Base-by-base conservation (phyloP, 2,888 invertebrate species). In the Lycaena phlaeas region DNA sequence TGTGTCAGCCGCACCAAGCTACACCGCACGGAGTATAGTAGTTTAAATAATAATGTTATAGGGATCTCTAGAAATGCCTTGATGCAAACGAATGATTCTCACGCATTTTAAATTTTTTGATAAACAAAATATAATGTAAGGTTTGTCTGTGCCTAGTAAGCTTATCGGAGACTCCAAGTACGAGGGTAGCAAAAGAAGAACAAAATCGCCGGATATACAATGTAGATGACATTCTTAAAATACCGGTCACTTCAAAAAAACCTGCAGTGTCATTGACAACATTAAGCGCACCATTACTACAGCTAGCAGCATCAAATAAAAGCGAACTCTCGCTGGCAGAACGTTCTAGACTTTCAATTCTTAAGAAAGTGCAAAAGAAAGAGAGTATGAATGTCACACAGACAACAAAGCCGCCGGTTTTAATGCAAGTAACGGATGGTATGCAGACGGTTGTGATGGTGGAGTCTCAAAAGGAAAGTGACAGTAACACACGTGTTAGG, bases 131-230 rank as follows among this genome's bases (percentile, higher is more conserved):
- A 38, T 47, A 78, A 77, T 61, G 42, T 53, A 59, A 61, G 59
- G 61, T 63, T 76, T 77, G 53, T 78, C 61, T 77, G 64, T 77
- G 69, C 68, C 59, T 66, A 81, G 79, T 61, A 61, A 45, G 51
- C 48, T 46, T 36, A 17, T 40, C 42, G 40, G 46, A 31, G 45
- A 17, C 48, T 41, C 43, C 42, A 42, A 45, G 43, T 12, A 34
- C 43, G 10, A 46, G 45, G 4, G 43, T 29, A 5, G 26, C 40
- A 9, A 41, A 46, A 27, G 44, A 43, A 3, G 40, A 51, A 43
- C 27, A 41, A 14, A 43, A 43, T 11, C 50, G 51, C 25, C 50
- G 47, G 25, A 50, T 51, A 41, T 53, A 57, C 40, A 40, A 44
- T 41, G 50, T 52, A 39, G 52, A 50, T 15, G 12, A 25, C 2